phyloP scores from a whole-genome alignment of 2,113 vertebrate species.

The Apodemus sylvaticus region DNA sequence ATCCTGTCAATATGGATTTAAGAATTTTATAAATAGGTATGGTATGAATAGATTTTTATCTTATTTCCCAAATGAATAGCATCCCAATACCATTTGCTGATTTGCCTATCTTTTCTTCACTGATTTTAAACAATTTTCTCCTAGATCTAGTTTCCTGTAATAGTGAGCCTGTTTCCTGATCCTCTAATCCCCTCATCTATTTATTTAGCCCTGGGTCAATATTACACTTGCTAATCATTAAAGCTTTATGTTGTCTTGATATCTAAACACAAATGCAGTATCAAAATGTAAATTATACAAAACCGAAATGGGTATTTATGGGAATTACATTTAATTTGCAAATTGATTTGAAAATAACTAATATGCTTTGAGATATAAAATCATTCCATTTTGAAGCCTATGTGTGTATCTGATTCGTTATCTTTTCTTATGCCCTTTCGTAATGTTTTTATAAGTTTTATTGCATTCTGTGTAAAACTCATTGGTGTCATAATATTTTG shows the following conservation, averaged over 20 bases:
- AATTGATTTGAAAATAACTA: slow-evolving; percentile 35
- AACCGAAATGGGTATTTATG: not conserved
- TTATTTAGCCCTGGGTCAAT: slow-evolving; percentile 5
- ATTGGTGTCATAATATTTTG: not conserved
- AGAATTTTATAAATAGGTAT: not conserved
- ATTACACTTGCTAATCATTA: slow-evolving; percentile 7
- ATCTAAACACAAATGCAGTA: slow-evolving; percentile 21
- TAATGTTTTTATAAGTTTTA: slow-evolving; percentile 36
- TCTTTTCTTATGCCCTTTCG: not conserved
- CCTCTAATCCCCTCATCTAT: not conserved
- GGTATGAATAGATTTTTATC: not conserved
- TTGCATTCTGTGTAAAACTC: not conserved
- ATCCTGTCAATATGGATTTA: not conserved
- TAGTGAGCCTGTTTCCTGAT: not conserved
- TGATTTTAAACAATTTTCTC: not conserved
- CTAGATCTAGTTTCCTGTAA: slow-evolving; percentile 4
- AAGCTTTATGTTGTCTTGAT: slow-evolving; percentile 10
- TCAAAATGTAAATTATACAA: slow-evolving; percentile 4
- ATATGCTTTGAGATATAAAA: not conserved
- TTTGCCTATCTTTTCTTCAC: not conserved
- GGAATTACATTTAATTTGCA: not conserved
- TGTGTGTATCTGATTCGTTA: not conserved
- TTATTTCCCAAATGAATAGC: not conserved
- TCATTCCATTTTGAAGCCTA: not conserved
- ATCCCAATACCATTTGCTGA: not conserved